Conservation (phyloP, 2,888 invertebrate species). For the Spodoptera littoralis region DNA sequence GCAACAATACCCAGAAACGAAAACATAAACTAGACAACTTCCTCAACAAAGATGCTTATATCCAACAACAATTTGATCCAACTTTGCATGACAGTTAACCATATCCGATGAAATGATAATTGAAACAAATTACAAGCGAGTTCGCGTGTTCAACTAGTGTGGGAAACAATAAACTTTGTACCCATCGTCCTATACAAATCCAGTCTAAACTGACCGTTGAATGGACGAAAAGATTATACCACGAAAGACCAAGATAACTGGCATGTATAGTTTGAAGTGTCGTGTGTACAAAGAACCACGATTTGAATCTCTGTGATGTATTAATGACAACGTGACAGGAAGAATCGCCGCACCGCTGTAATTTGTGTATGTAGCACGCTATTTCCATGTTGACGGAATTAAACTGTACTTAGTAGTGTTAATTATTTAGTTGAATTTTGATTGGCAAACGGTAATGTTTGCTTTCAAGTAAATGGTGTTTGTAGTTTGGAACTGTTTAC, state of each 20-base stretch:
- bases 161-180: conserved; percentile 42
- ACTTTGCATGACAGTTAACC: conserved; percentile 20
- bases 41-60: too few relatives aligned
- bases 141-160: conserved; percentile 42
- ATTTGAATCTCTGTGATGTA: conserved; percentile 43
- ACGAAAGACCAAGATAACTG: too few relatives aligned
- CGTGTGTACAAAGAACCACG: conserved; percentile 37
- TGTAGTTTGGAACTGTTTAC: too few relatives aligned
- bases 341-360: conserved; percentile 10
- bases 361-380: conserved; percentile 35
- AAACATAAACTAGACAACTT: too few relatives aligned
- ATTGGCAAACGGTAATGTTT: not conserved
- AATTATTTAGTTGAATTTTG: conserved; percentile 33
- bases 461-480: too few relatives aligned
- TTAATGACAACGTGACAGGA: conserved; percentile 25
- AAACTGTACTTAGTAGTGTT: conserved; percentile 24
- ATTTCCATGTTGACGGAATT: conserved; percentile 24
- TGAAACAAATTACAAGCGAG: conserved; percentile 36
- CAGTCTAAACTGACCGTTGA: too few relatives aligned
- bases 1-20: too few relatives aligned
- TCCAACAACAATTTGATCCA: not conserved
- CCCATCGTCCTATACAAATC: too few relatives aligned
- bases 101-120: conserved; percentile 39
- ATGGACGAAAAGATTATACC: too few relatives aligned
- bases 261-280: too few relatives aligned